A percentile compares a stretch with the other conserved stretches of the same genome.
Evolutionary conservation across 2,888 invertebrate genomes (phyloP).

Genomic region (Exocentrus adspersus): DNA sequence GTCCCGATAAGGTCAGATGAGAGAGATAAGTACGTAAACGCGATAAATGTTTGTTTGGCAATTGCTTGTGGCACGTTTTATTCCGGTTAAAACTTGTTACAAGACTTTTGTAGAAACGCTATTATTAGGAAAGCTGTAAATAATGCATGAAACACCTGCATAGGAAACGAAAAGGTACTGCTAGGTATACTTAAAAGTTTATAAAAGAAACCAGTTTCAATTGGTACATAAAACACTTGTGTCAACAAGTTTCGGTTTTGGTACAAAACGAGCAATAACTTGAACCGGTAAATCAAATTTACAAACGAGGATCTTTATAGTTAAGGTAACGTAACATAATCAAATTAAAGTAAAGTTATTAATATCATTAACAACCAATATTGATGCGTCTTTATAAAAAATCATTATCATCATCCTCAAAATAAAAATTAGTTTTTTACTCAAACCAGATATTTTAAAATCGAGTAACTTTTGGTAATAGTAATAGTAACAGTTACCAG

Average conservation of each 20-base stretch:
- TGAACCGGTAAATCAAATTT: slow-evolving; percentile 1
- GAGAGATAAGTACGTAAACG: neutral
- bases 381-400: too few relatives aligned
- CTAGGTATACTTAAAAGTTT: too few relatives aligned
- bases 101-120: neutral
- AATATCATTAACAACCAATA: too few relatives aligned
- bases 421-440: too few relatives aligned
- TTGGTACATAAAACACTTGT: neutral
- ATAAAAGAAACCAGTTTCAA: neutral
- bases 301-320: neutral
- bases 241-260: neutral
- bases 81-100: neutral
- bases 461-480: neutral
- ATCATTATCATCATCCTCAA: too few relatives aligned
- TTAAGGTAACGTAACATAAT: too few relatives aligned
- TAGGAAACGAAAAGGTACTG: too few relatives aligned
- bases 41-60: neutral
- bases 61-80: neutral
- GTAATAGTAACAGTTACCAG: neutral
- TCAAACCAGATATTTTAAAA: too few relatives aligned
- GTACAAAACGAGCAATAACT: neutral
- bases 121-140: too few relatives aligned
- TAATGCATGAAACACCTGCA: neutral
- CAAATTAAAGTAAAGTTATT: too few relatives aligned
- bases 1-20: neutral